phyloP scores from a whole-genome alignment of 2,888 invertebrate species.

The Nowickia ferox region DNA sequence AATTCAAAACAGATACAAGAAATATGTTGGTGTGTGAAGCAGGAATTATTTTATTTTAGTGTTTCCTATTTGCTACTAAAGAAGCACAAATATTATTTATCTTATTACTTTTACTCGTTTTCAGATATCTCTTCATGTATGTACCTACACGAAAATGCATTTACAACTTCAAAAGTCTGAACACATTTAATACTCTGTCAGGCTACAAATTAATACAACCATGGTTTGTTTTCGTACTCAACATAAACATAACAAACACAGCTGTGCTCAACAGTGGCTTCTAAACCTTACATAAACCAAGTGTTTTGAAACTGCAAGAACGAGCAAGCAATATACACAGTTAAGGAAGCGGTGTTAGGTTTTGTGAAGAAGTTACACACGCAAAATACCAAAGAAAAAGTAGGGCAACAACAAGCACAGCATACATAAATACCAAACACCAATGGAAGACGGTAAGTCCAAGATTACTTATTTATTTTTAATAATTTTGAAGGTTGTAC shows the following conservation, averaged over 20 bases:
- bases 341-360: neutral
- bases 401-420: slow-evolving; percentile 45
- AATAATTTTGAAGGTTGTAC: neutral
- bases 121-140: no score
- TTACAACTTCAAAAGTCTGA: no score
- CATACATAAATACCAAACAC: slow-evolving; percentile 5
- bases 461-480: neutral
- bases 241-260: neutral
- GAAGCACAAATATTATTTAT: no score
- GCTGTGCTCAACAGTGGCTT: neutral
- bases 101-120: no score
- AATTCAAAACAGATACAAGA: no score
- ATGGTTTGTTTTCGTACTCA: neutral
- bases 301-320: neutral
- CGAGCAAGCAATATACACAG: slow-evolving; percentile 1
- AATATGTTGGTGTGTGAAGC: no score
- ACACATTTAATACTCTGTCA: neutral
- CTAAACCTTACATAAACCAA: neutral
- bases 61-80: no score
- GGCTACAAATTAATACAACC: neutral
- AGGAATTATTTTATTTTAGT: no score
- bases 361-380: neutral
- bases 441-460: slow-evolving; percentile 3
- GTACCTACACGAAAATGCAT: no score
- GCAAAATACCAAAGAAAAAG: slow-evolving; percentile 1